These are phyloP conservation scores for Puntigrus tetrazona DNA, from an alignment of 2,113 vertebrate genomes.

Conservation along the genomic window DNA sequence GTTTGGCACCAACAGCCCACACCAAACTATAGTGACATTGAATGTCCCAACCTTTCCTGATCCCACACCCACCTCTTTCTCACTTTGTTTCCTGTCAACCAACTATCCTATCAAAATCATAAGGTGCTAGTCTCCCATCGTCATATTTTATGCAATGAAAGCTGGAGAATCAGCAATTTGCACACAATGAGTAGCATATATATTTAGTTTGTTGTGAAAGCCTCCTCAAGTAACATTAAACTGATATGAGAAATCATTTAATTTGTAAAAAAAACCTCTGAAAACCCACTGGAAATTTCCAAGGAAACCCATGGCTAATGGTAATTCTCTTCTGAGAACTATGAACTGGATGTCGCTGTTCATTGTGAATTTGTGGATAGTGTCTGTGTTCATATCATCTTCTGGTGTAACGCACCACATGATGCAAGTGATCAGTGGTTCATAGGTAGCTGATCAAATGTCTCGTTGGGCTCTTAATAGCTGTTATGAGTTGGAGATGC, in stretches of 20 bases:
- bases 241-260: background rate
- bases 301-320: background rate
- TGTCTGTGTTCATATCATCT: slow-evolving; percentile 13
- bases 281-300: background rate
- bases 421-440: slow-evolving; percentile 41
- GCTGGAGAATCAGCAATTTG: background rate
- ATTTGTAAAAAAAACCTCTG: background rate
- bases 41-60: too few relatives aligned
- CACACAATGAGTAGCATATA: background rate
- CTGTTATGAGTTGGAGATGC: slow-evolving; percentile 60
- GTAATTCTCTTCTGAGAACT: background rate
- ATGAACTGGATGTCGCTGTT: background rate
- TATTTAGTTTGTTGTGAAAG: background rate
- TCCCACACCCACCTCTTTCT: too few relatives aligned
- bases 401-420: background rate
- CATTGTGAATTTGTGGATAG: slow-evolving; percentile 19
- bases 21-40: too few relatives aligned
- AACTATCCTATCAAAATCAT: background rate
- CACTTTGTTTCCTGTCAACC: too few relatives aligned
- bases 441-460: slow-evolving; percentile 11
- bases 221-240: background rate
- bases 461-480: background rate
- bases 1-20: too few relatives aligned
- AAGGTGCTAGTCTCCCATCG: background rate
- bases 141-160: background rate